These are phyloP conservation scores for Oxyura jamaicensis DNA, from an alignment of 2,113 vertebrate genomes.

Conservation along the genomic window DNA sequence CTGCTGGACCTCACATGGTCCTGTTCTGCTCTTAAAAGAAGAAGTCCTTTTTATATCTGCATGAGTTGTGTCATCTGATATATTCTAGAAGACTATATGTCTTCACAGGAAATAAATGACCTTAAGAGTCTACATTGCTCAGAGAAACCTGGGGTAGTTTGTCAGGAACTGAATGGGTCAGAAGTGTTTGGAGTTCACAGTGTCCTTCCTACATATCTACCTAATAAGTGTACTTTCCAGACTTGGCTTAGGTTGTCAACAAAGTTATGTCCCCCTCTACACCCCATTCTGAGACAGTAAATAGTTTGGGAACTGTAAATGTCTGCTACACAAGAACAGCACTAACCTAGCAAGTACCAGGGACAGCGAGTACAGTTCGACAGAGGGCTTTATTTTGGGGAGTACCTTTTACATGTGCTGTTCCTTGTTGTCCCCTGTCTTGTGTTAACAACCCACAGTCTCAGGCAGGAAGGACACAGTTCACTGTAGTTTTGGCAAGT, in stretches of 20 bases:
- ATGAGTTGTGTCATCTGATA: background rate
- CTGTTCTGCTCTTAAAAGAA: background rate
- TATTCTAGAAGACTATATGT: background rate
- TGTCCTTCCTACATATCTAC: background rate
- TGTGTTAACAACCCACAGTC: too few species aligned
- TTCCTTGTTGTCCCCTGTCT: background rate
- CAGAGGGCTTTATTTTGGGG: background rate
- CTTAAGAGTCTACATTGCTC: background rate
- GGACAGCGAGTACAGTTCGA: background rate
- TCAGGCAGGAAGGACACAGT: background rate
- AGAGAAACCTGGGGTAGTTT: background rate
- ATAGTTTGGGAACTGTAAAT: background rate
- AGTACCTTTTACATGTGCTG: background rate
- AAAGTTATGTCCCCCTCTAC: background rate
- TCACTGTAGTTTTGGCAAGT: background rate
- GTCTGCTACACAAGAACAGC: background rate
- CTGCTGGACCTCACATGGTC: background rate
- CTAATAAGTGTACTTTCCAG: background rate
- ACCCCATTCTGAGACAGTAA: background rate
- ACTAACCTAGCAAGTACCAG: accelerated
- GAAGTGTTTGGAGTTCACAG: background rate
- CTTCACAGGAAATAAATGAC: background rate
- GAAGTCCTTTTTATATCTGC: background rate
- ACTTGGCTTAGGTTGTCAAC: background rate
- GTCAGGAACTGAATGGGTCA: background rate